Percentiles rank a stretch among this genome's conserved stretches.
Conservation (phyloP, 2,113 vertebrate species). For the Arothron firmamentum region DNA sequence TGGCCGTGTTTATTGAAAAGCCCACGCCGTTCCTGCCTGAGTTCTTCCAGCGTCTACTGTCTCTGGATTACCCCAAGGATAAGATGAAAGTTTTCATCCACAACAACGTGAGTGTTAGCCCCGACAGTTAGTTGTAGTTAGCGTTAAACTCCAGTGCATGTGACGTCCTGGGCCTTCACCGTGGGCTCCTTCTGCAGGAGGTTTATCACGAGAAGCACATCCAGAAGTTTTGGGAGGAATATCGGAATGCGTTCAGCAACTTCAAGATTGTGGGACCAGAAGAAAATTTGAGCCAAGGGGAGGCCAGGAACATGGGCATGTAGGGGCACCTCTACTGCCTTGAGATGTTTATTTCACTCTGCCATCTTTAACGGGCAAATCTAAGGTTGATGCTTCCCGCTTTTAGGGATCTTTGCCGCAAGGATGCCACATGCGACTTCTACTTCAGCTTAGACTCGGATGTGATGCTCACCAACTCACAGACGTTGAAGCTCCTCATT, state of each 20-base stretch:
- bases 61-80: conserved; percentile 88
- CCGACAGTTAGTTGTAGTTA: conserved; percentile 17
- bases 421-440: conserved; percentile 83
- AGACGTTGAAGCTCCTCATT: conserved; percentile 88
- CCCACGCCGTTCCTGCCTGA: conserved; percentile 95
- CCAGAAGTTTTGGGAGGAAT: conserved; percentile 90
- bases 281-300: conserved; percentile 90
- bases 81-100: conserved; percentile 89
- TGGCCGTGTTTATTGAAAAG: conserved; percentile 95
- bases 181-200: conserved; percentile 74
- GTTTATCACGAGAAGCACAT: conserved; percentile 98
- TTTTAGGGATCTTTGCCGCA: conserved; percentile 88
- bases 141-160: not conserved
- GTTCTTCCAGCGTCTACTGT: conserved; percentile 85
- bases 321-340: conserved; percentile 57
- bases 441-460: conserved; percentile 94
- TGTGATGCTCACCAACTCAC: conserved; percentile 88
- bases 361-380: not conserved
- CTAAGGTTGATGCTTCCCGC: conserved; percentile 34
- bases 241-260: conserved; percentile 78
- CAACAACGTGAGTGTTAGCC: conserved; percentile 85
- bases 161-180: conserved; percentile 1
- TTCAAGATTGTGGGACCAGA: conserved; percentile 97
- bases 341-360: not conserved
- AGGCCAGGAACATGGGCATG: conserved; percentile 99